Evolutionary conservation across 1,140 invertebrate species (phyloP), one percentile per base, ranked within the genome.

Genomic region (Cryptotermes secundus): DNA sequence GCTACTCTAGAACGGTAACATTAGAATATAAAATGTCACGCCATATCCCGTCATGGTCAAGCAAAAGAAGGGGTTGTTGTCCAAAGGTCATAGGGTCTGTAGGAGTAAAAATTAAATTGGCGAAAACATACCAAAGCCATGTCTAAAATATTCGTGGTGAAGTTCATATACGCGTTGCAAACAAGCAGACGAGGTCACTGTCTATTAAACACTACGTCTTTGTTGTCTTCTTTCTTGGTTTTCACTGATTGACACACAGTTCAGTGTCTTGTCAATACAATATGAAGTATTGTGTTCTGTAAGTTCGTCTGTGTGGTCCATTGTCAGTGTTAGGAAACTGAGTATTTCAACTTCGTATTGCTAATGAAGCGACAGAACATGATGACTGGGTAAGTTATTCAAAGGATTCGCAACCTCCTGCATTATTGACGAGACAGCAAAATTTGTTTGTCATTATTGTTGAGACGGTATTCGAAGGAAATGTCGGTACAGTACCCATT

Each of bases 21-120:
- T 31, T 31, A 72, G 59, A 72, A 72, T n/a, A 72, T 72, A 72
- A 72, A 72, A 72, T 72, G 59, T 72, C 59, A 72, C 59, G 59
- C 59, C 26, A 72, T 72, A 72, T 31, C 26, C n/a, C 59, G 59
- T 72, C 26, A 72, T n/a, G 59, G 59, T 72, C 59, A 72, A 72
- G 59, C 16, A 31, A 72, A 72, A 72, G 59, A 72, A 72, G 59
- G 59, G 59, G 59, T 72, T 72, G 59, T 1, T 72, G 59, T 31
- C 26, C n/a, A 72, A 72, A 72, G 59, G 59, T 72, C 59, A 31
- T n/a, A 72, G 26, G 59, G 59, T 72, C 59, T 7, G 59, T 49
- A 49, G 9, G 45, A 49, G 1, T 49, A 49, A 49, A 72, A 72
- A 72, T 31, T 72, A 72, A n/a, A 72, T 72, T 72, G 26, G 59